Percentiles rank a stretch among this genome's conserved stretches.
phyloP scores from a whole-genome alignment of 2,888 invertebrate species.

The Parasteatoda lunata region DNA sequence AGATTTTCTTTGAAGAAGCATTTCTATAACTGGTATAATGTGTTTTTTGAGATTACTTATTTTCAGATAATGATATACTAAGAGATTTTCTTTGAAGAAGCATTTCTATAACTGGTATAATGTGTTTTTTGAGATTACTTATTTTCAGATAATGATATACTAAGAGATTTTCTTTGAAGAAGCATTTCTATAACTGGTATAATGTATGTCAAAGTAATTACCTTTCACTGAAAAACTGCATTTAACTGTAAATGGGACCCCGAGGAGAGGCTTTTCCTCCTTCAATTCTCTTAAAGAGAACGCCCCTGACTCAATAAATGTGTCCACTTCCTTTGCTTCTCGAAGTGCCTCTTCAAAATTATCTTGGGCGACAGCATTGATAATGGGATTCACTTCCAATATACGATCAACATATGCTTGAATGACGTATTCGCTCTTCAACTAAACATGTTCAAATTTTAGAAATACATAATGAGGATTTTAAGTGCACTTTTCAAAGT shows the following conservation, averaged over 20 bases:
- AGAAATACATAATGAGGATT: too few relatives aligned
- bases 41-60: too few relatives aligned
- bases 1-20: too few relatives aligned
- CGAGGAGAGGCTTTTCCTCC: conserved; percentile 84
- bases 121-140: too few relatives aligned
- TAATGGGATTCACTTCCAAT: conserved; percentile 82
- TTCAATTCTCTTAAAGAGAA: conserved; percentile 78
- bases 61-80: too few relatives aligned
- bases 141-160: too few relatives aligned
- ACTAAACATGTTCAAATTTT: conserved; percentile 74
- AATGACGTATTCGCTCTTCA: conserved; percentile 83
- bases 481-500: too few relatives aligned
- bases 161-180: too few relatives aligned
- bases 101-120: too few relatives aligned
- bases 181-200: too few relatives aligned
- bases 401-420: conserved; percentile 85
- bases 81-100: too few relatives aligned
- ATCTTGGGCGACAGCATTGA: conserved; percentile 89
- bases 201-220: conserved; percentile 68
- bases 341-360: conserved; percentile 84
- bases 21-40: too few relatives aligned
- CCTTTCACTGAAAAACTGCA: conserved; percentile 89
- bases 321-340: conserved; percentile 85
- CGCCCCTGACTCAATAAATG: conserved; percentile 79
- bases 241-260: conserved; percentile 93